phyloP scores from a whole-genome alignment of 2,888 invertebrate species.

The Hipparchia semele region DNA sequence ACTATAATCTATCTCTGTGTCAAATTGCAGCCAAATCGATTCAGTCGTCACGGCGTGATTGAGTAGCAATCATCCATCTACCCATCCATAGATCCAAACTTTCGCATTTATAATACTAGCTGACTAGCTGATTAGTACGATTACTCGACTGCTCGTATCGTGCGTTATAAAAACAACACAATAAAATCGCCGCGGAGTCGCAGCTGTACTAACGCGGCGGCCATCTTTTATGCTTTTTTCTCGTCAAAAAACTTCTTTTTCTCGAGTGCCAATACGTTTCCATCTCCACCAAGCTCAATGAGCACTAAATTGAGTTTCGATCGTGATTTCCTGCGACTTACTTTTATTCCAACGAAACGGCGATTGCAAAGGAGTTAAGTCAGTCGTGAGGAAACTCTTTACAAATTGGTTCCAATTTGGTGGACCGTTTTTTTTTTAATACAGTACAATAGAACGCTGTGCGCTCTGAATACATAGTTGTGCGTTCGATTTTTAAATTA shows the following conservation, averaged over 20 bases:
- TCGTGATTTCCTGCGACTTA: slow-evolving; percentile 43
- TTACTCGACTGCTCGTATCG: background rate
- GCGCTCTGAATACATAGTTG: background rate
- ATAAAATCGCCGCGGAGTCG: slow-evolving; percentile 52
- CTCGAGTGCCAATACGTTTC: slow-evolving; percentile 57
- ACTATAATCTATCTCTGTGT: too few species aligned
- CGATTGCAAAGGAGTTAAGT: slow-evolving; percentile 44
- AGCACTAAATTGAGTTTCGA: slow-evolving; percentile 42
- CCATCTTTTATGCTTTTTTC: slow-evolving; percentile 55
- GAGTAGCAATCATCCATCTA: too few species aligned
- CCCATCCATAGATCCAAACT: too few species aligned
- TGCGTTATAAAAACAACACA: slow-evolving; percentile 35
- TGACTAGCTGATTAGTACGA: background rate
- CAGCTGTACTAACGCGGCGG: slow-evolving; percentile 66
- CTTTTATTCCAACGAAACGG: slow-evolving; percentile 46
- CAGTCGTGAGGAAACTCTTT: slow-evolving; percentile 51
- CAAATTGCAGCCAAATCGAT: too few species aligned
- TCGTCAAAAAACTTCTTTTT: slow-evolving; percentile 55
- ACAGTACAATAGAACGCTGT: slow-evolving; percentile 29
- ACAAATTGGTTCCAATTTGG: slow-evolving; percentile 50
- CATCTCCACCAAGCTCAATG: slow-evolving; percentile 53
- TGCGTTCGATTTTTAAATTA: slow-evolving; percentile 22
- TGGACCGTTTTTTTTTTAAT: slow-evolving; percentile 17
- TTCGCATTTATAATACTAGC: too few species aligned
- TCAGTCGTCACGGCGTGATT: too few species aligned